Evolutionary conservation across 2,797 vertebrate genomes (phyloP).

Genomic region (Labeo calbasu): DNA sequence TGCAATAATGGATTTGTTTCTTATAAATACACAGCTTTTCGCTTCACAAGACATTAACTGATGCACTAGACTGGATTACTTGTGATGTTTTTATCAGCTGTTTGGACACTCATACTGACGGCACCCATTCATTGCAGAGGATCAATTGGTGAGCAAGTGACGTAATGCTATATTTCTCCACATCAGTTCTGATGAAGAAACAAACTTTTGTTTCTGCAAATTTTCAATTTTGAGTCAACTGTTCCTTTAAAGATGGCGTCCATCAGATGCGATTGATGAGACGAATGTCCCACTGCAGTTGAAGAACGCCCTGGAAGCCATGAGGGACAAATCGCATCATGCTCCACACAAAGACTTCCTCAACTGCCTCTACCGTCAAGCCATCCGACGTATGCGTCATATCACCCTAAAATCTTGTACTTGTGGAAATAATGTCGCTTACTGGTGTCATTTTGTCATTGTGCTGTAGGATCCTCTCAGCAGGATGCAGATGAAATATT

Average conservation of each 20-base stretch:
- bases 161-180: background rate
- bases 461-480: conserved; percentile 63
- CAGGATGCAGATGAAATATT: conserved; percentile 82
- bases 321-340: conserved; percentile 57
- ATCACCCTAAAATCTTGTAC: background rate
- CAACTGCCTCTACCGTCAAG: conserved; percentile 71
- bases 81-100: background rate
- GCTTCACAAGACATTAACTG: background rate
- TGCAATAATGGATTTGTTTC: too few relatives aligned
- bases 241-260: conserved; percentile 67
- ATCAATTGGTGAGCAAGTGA: background rate
- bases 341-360: conserved; percentile 68
- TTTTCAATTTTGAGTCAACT: background rate
- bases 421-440: background rate
- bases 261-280: background rate
- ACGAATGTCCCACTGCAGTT: conserved; percentile 68
- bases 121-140: background rate
- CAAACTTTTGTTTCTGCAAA: background rate
- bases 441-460: background rate
- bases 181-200: background rate
- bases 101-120: background rate
- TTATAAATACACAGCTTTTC: background rate
- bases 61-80: background rate
- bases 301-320: conserved; percentile 64
- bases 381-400: conserved; percentile 59